A percentile compares a stretch with the other conserved stretches of the same genome.
Evolutionary conservation across 2,113 vertebrate species (phyloP).

Genomic region (Apodemus speciosus): DNA sequence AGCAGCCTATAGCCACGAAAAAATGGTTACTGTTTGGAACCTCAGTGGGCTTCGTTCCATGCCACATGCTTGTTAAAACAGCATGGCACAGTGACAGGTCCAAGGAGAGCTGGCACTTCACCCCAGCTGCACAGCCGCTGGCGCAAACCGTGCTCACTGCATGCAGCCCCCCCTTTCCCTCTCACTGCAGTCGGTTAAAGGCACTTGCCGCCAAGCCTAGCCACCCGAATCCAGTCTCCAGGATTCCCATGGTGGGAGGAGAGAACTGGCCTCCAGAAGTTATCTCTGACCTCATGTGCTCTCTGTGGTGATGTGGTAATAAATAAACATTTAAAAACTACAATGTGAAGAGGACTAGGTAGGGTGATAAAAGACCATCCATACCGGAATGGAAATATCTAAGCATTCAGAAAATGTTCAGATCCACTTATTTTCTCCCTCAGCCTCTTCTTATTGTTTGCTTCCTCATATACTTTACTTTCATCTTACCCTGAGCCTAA

Average conservation of each 20-base stretch:
- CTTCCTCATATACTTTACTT: neutral
- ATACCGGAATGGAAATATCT: neutral
- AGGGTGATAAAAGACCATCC: neutral
- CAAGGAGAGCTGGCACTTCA: neutral
- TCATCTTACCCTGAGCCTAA: slow-evolving; percentile 8
- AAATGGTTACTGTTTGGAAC: neutral
- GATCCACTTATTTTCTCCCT: neutral
- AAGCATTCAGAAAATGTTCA: neutral
- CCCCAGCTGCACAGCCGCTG: neutral
- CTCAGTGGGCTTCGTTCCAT: neutral
- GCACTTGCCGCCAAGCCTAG: neutral
- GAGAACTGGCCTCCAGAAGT: neutral
- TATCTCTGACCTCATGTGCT: neutral
- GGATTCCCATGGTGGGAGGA: neutral
- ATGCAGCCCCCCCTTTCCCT: neutral
- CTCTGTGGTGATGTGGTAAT: neutral
- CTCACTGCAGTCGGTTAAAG: neutral
- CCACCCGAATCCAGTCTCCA: neutral
- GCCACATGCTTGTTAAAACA: neutral
- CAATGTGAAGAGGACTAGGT: neutral
- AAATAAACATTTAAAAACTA: neutral
- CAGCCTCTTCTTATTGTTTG: neutral
- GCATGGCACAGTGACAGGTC: neutral
- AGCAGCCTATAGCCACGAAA: neutral
- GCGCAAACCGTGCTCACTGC: no score